Evolutionary conservation across 2,888 invertebrate genomes (phyloP), one percentile per base, ranked within the genome.

Genomic region (Calameuta idolon): DNA sequence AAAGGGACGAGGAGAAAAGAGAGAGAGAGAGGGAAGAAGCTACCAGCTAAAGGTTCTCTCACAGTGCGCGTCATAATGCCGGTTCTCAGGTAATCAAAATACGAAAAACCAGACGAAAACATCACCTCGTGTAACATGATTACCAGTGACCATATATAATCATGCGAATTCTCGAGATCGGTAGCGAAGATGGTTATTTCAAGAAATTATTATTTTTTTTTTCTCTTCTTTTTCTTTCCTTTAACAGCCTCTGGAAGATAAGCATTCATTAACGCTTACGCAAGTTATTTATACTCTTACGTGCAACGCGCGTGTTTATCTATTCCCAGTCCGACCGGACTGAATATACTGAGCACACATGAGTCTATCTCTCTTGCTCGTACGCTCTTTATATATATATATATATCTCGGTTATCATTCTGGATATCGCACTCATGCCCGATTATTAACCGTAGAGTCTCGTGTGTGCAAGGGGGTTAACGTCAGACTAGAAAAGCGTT

Each of bases 191-290:
- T 2, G 23, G 23, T 23, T 55, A 55, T 55, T 5, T 55, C 2
- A 9, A 3, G 23, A 55, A 0, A 55, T 23, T 71, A 11, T 30
- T 71, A 55, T 23, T 71, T 30, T 30, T 71, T 71, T 71, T 35
- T 35, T n/a, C 12, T n/a, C n/a, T n/a, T n/a, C n/a, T 33, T 33
- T 33, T 33, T 3, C 12, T 75, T 75, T 71, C 31, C 11, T 75
- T 55, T 12, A 71, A 30, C 33, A 55, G 69, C 37, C 55, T 31
- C 69, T 73, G 40, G 40, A 75, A 86, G 88, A 89, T 88, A 88
- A 89, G 87, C 86, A 86, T 89, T 87, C 87, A 87, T 89, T 88
- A 88, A 87, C 85, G 86, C 87, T 89, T 89, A 88, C 89, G 87
- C 88, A 89, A 90, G 86, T 88, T 88, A 87, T 89, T 88, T 87